Evolutionary conservation across 1,140 invertebrate species (phyloP).

Genomic region (Metaphire vulgaris): DNA sequence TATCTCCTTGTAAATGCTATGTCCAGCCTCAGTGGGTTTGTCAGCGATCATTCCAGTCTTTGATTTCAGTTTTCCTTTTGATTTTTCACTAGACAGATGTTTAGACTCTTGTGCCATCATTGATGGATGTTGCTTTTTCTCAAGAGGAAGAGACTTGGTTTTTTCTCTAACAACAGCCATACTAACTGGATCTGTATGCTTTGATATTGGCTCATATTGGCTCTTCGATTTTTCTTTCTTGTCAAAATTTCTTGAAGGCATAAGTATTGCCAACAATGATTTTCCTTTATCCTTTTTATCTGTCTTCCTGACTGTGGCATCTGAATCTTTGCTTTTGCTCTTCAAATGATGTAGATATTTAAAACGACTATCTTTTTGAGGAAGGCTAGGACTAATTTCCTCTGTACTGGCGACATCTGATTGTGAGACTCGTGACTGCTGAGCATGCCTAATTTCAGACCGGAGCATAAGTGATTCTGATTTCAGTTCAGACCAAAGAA

Average conservation of each 20-base stretch:
- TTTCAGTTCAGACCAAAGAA: neutral
- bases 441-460: neutral
- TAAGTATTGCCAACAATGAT: slow-evolving; percentile 39
- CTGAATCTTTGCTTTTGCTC: neutral
- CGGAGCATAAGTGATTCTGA: neutral
- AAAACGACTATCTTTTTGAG: neutral
- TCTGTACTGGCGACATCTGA: slow-evolving; percentile 7
- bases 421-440: no score
- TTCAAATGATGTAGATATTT: neutral
- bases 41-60: neutral
- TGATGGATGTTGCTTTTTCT: slow-evolving; percentile 3
- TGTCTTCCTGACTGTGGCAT: slow-evolving; percentile 1
- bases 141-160: slow-evolving; percentile 1
- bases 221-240: slow-evolving; percentile 32
- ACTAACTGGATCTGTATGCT: neutral
- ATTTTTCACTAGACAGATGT: neutral
- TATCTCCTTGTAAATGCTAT: slow-evolving; percentile 29
- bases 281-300: slow-evolving; percentile 36
- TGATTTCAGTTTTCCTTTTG: neutral
- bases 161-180: slow-evolving; percentile 14
- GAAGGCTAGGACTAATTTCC: neutral
- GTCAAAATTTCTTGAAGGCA: slow-evolving; percentile 38
- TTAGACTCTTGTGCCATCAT: neutral
- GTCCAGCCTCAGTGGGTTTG: neutral
- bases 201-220: neutral